These are phyloP conservation scores for Maccullochella peelii DNA, from an alignment of 2,113 vertebrate species.

Conservation along the genomic window DNA sequence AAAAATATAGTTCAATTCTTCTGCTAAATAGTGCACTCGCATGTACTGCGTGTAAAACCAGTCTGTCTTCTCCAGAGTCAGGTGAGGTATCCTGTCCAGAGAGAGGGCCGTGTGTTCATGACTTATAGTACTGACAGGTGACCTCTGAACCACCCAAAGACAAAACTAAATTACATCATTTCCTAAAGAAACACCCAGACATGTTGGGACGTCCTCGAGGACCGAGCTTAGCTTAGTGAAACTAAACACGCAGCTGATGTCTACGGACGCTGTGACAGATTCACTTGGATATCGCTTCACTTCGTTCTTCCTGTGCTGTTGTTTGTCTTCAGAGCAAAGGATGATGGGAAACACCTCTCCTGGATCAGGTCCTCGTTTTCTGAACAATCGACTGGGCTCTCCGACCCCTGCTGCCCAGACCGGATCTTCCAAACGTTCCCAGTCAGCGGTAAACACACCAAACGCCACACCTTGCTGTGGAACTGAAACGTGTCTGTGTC, in stretches of 20 bases:
- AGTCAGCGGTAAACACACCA: slow-evolving; percentile 72
- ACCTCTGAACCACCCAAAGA: too few species aligned
- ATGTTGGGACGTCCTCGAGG: too few species aligned
- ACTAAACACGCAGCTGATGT: too few species aligned
- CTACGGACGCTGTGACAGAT: too few species aligned
- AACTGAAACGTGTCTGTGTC: background rate
- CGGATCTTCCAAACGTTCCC: background rate
- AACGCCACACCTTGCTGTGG: accelerated
- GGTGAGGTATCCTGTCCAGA: too few species aligned
- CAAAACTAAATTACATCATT: too few species aligned
- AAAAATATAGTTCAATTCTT: background rate
- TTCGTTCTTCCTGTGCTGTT: background rate
- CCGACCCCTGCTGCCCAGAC: slow-evolving; percentile 25
- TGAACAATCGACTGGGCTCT: slow-evolving; percentile 63
- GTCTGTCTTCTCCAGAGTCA: too few species aligned
- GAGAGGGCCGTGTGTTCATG: background rate
- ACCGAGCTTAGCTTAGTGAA: too few species aligned
- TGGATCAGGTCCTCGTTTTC: slow-evolving; percentile 74
- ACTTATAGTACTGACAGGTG: too few species aligned
- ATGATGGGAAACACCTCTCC: slow-evolving; percentile 56
- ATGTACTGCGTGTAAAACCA: too few species aligned
- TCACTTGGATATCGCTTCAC: background rate
- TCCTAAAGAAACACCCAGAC: too few species aligned
- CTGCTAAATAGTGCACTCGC: background rate
- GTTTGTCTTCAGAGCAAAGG: slow-evolving; percentile 61